Percentiles rank a stretch among this genome's conserved stretches.
phyloP scores from a whole-genome alignment of 2,797 vertebrate species.

The Bovichtus diacanthus region DNA sequence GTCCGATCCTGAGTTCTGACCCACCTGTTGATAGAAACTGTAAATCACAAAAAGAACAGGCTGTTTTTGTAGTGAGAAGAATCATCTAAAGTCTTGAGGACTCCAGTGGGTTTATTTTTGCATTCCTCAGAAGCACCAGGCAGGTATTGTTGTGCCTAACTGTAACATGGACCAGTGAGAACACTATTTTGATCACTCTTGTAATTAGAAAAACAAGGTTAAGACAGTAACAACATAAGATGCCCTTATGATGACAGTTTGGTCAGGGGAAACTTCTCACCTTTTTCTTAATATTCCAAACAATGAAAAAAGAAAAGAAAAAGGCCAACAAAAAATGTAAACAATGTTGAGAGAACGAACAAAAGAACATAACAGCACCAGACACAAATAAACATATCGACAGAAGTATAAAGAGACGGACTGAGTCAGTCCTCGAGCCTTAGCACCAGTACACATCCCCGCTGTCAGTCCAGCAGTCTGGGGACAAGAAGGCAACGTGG shows the following conservation, averaged over 20 bases:
- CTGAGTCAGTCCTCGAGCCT: slow-evolving; percentile 66
- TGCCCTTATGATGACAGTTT: slow-evolving; percentile 64
- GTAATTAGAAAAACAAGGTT: slow-evolving; percentile 61
- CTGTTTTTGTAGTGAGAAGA: slow-evolving; percentile 38
- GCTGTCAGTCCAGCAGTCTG: slow-evolving; percentile 67
- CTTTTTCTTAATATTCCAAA: slow-evolving; percentile 68
- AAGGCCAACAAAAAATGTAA: slow-evolving; percentile 83
- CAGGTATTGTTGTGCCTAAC: slow-evolving; percentile 42
- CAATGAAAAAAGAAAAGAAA: slow-evolving; percentile 63
- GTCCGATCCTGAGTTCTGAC: slow-evolving; percentile 19
- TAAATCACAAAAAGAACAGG: neutral
- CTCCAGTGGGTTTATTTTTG: slow-evolving; percentile 76
- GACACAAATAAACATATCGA: slow-evolving; percentile 83
- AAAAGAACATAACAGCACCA: slow-evolving; percentile 84
- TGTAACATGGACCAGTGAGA: slow-evolving; percentile 67
- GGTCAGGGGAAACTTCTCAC: slow-evolving; percentile 57
- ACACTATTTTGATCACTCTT: slow-evolving; percentile 46
- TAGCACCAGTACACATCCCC: slow-evolving; percentile 84
- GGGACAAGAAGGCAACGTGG: slow-evolving; percentile 80
- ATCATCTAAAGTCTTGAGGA: slow-evolving; percentile 45
- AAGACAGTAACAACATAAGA: slow-evolving; percentile 67
- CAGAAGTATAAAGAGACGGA: slow-evolving; percentile 78
- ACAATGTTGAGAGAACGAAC: slow-evolving; percentile 81
- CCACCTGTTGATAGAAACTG: slow-evolving; percentile 10
- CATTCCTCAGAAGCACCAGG: slow-evolving; percentile 58